Evolutionary conservation across 2,797 vertebrate genomes (phyloP), one percentile per base, ranked within the genome.

Genomic region (Clarias pachynema): DNA sequence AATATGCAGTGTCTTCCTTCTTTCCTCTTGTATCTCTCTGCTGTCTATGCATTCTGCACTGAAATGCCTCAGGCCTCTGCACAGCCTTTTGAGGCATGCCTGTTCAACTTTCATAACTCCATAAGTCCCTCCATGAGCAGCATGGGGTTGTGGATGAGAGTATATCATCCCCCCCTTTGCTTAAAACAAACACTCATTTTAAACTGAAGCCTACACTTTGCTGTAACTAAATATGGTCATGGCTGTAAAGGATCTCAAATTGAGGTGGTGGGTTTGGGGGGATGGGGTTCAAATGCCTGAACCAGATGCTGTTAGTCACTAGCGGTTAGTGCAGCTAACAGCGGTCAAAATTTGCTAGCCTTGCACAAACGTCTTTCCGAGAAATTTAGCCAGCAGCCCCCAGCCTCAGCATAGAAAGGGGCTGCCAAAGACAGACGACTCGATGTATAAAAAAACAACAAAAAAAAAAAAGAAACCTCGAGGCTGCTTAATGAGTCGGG

Each of bases 241-340:
- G 75, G 66, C 68, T 74, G 86, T 75, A 73, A 88, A 89, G 44
- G 59, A 66, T 57, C 26, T 59, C 37, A 20, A 37, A 56, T 24
- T 59, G 77, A 68, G 82, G 72, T 29, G 44, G 81, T 53, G 78
- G 77, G 60, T 82, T 79, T 37, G 53, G 81, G 22, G 22, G 56
- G 20, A n/a, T 8, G 81, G 75, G 80, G 81, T 87, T 89, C 56
- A 87, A 88, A 91, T 89, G 88, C 82, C 88, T 83, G 29, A 81
- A 87, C 74, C 84, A 87, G 88, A 88, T 84, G 75, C 87, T 77
- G 87, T 93, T 92, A 93, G 91, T 94, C 93, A 93, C 49, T 66
- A 83, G 90, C 83, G 87, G 88, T 92, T 87, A 83, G 84, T 78
- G 66, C 81, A 68, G 87, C 87, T 85, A 89, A 86, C 81, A 66